phyloP scores from a whole-genome alignment of 1,140 invertebrate species.

The Microvelia longipes region DNA sequence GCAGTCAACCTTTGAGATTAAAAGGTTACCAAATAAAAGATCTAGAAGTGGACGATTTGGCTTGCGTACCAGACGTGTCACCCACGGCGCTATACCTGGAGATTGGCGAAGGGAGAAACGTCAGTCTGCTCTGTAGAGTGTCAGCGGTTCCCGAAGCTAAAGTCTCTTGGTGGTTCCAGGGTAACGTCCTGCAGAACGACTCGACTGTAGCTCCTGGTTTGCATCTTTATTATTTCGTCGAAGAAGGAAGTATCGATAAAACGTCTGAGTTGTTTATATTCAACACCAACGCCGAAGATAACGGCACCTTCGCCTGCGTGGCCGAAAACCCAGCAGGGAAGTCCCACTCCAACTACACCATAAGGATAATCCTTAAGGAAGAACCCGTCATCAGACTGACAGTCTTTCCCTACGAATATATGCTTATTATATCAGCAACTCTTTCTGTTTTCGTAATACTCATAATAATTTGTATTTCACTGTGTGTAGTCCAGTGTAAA shows the following conservation, averaged over 20 bases:
- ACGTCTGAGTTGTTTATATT: slow-evolving; percentile 58
- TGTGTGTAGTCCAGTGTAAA: slow-evolving; percentile 21
- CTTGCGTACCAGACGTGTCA: slow-evolving; percentile 61
- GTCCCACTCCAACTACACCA: slow-evolving; percentile 56
- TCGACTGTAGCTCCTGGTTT: slow-evolving; percentile 43
- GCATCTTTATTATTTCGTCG: slow-evolving; percentile 47
- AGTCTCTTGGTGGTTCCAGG: slow-evolving; percentile 65
- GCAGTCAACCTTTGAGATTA: slow-evolving; percentile 49
- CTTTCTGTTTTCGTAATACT: slow-evolving; percentile 19
- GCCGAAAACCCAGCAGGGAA: slow-evolving; percentile 68
- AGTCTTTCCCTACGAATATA: slow-evolving; percentile 46
- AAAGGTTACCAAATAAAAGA: slow-evolving; percentile 47
- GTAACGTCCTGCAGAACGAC: slow-evolving; percentile 51
- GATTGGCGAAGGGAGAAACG: slow-evolving; percentile 58
- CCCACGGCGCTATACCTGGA: slow-evolving; percentile 54
- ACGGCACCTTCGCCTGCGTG: slow-evolving; percentile 63
- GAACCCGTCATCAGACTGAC: slow-evolving; percentile 47
- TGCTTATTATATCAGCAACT: slow-evolving; percentile 45
- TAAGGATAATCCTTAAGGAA: slow-evolving; percentile 53
- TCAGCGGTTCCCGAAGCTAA: slow-evolving; percentile 59
- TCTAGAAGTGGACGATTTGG: slow-evolving; percentile 54
- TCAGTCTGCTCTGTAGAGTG: slow-evolving; percentile 60
- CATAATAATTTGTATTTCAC: slow-evolving; percentile 14
- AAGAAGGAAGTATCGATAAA: slow-evolving; percentile 50
- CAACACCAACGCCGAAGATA: slow-evolving; percentile 53